Evolutionary conservation across 2,797 vertebrate species (phyloP).

Genomic region (Channallabes apus): DNA sequence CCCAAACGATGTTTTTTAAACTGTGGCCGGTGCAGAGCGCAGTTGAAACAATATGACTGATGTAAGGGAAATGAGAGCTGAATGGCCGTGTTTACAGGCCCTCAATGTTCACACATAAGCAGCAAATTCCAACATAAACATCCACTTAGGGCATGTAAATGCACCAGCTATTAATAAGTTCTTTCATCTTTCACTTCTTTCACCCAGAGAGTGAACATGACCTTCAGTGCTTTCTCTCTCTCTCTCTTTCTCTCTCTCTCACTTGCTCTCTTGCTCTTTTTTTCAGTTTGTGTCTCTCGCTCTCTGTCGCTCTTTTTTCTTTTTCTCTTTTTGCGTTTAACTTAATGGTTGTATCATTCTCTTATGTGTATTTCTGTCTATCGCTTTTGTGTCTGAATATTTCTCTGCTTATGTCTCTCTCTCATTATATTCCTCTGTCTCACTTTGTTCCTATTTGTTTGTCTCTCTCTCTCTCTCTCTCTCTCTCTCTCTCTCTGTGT

Average conservation of each 20-base stretch:
- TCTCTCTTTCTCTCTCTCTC: slow-evolving; percentile 29
- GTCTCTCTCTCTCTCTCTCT: background rate
- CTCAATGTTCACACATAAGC: slow-evolving; percentile 84
- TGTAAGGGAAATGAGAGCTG: slow-evolving; percentile 84
- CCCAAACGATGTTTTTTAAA: slow-evolving; percentile 75
- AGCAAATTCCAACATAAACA: slow-evolving; percentile 85
- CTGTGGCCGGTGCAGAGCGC: slow-evolving; percentile 65
- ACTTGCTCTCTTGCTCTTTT: slow-evolving; percentile 13
- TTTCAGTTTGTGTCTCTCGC: background rate
- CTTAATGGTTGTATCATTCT: background rate
- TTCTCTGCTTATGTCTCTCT: background rate
- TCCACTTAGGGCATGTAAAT: slow-evolving; percentile 82
- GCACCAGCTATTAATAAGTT: slow-evolving; percentile 80
- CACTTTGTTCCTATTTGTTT: slow-evolving; percentile 11
- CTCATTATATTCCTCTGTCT: background rate
- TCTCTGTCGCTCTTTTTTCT: background rate
- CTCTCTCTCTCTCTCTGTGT: background rate
- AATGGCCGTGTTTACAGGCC: slow-evolving; percentile 83
- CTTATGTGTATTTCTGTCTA: background rate
- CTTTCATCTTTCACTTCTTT: slow-evolving; percentile 80
- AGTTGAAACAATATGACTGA: slow-evolving; percentile 82
- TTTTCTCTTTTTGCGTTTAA: background rate
- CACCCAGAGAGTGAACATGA: slow-evolving; percentile 60
- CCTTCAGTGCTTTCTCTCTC: slow-evolving; percentile 36
- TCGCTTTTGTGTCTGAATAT: background rate